Percentiles rank a stretch among this genome's conserved stretches.
These are phyloP conservation scores for Spinibarbus caldwelli DNA, from an alignment of 2,797 vertebrate species.

Conservation along the genomic window DNA sequence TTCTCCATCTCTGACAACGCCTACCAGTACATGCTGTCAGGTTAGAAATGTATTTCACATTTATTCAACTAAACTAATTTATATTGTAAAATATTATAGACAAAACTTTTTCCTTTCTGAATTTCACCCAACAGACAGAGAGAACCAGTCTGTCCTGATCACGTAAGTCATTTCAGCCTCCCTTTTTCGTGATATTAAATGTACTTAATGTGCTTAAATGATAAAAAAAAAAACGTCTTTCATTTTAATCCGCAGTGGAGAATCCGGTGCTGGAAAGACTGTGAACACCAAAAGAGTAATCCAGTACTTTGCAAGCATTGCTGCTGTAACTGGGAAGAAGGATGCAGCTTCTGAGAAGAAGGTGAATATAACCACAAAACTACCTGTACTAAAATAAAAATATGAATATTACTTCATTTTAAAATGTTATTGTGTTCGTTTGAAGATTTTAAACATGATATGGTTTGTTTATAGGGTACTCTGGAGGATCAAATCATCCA, in stretches of 20 bases:
- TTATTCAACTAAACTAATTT: neutral
- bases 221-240: neutral
- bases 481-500: conserved; percentile 92
- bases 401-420: neutral
- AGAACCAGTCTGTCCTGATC: conserved; percentile 81
- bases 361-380: conserved; percentile 64
- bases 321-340: conserved; percentile 81
- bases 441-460: no score
- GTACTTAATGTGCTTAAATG: neutral
- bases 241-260: conserved; percentile 71
- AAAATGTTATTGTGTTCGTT: no score
- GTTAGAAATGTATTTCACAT: neutral
- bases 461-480: conserved; percentile 73
- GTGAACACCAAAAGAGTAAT: neutral
- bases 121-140: conserved; percentile 71
- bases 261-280: conserved; percentile 75
- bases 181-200: neutral
- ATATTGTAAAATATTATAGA: neutral
- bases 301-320: conserved; percentile 43
- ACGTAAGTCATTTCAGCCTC: conserved; percentile 67
- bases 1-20: conserved; percentile 92
- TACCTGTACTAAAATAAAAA: neutral
- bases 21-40: conserved; percentile 81
- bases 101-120: conserved; percentile 23
- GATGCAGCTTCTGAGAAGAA: conserved; percentile 77